Percentiles rank a stretch among this genome's conserved stretches.
Evolutionary conservation across 2,797 vertebrate genomes (phyloP).

Genomic region (Hippoglossus hippoglossus): DNA sequence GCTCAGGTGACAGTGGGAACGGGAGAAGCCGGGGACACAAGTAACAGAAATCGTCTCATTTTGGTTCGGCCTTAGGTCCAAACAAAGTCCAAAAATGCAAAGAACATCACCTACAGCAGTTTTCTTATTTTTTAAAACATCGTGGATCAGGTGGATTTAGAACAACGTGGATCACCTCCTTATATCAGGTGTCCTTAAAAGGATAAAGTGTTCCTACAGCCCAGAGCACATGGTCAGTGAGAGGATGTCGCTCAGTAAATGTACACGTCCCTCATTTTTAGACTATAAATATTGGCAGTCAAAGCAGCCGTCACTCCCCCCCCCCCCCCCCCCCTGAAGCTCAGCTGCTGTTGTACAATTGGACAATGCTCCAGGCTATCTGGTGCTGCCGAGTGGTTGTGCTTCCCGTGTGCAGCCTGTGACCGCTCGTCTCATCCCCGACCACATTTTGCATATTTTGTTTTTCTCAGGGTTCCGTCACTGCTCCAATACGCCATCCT

Average conservation of each 20-base stretch:
- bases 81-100: conserved; percentile 19
- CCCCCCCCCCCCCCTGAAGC: not conserved
- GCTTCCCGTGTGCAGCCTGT: conserved; percentile 49
- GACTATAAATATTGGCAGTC: too few species aligned
- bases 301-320: too few species aligned
- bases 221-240: conserved; percentile 33
- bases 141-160: not conserved
- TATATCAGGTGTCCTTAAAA: conserved; percentile 19
- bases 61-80: too few species aligned
- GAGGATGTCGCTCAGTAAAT: conserved; percentile 14
- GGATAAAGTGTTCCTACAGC: conserved; percentile 14
- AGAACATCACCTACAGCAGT: conserved; percentile 12
- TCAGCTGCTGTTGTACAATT: conserved; percentile 6
- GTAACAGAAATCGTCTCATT: too few species aligned
- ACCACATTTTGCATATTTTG: conserved; percentile 61
- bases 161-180: conserved; percentile 15
- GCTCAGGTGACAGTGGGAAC: too few species aligned
- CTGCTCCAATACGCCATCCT: conserved; percentile 9
- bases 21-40: too few species aligned
- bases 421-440: conserved; percentile 13
- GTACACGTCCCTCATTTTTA: too few species aligned
- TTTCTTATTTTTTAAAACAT: not conserved
- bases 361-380: conserved; percentile 38
- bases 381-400: conserved; percentile 45
- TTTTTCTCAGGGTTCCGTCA: conserved; percentile 26